Base-by-base conservation (phyloP, 2,113 vertebrate genomes). In the Grammomys surdaster region DNA sequence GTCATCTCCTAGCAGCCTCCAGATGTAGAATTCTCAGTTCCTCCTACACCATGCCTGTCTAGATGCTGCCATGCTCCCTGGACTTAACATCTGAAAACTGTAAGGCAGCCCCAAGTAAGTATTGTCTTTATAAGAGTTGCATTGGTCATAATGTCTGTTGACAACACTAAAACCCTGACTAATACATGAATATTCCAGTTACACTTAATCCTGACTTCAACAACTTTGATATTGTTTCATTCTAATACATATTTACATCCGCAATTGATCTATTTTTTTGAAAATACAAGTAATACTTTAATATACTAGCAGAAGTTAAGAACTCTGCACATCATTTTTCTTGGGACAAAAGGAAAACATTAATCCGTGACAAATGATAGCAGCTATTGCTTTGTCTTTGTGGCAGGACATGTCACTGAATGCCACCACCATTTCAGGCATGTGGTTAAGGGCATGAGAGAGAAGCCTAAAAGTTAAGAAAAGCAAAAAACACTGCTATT, bases 401-500 rank as follows among this genome's bases (percentile, higher is more conserved):
- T 89, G 87, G 16, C 20, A 72, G 22, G 5, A 72, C 36, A 16
- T 3, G 46, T 95, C 48, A 63, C 8, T 87, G 70, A 14, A 9
- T 0, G 33, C 10, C 67, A 43, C 43, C n/a, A 40, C 6, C n/a
- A 89, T 75, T 43, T 4, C 14, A 58, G 46, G 3, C 3, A 58
- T 10, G 14, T 67, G 16, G 80, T 75, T 93, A 96, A 69, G 40
- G 82, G 16, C 12, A 16, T 43, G 3, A 85, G 16, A 12, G 40
- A 92, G 24, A 88, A 87, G 93, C 78, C 28, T 33, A 96, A 72
- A 46, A 73, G 56, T 94, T 94, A 84, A 93, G 28, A 33, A 51
- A 89, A 92, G 14, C 60, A 91, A 92, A 92, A 67, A 75, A 96
- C 54, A 77, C 4, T 78, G 60, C 13, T 63, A 46, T 60, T 82